phyloP scores from a whole-genome alignment of 2,797 vertebrate species.

The Pampus argenteus region DNA sequence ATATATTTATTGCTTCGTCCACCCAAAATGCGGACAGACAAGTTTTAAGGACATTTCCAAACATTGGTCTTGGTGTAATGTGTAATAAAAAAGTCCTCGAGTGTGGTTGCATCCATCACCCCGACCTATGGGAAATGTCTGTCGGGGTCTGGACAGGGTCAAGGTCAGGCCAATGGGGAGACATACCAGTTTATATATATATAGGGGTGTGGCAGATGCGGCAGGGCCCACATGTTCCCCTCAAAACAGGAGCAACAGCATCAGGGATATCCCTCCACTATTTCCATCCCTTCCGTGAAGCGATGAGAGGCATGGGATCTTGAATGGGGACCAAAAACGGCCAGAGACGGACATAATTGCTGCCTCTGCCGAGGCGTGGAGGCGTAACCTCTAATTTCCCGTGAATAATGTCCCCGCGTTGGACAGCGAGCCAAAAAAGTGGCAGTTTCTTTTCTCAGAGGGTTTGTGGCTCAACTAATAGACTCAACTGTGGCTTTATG shows the following conservation, averaged over 20 bases:
- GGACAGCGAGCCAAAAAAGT: slow-evolving; percentile 73
- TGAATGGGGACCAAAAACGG: slow-evolving; percentile 68
- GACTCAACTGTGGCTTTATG: slow-evolving; percentile 75
- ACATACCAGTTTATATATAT: slow-evolving; percentile 41
- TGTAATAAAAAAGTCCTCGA: slow-evolving; percentile 55
- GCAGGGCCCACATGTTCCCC: slow-evolving; percentile 32
- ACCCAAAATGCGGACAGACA: slow-evolving; percentile 58
- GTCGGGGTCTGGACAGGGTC: slow-evolving; percentile 44
- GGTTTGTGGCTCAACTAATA: slow-evolving; percentile 80
- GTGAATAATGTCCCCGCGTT: slow-evolving; percentile 80
- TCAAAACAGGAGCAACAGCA: slow-evolving; percentile 60
- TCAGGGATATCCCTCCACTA: slow-evolving; percentile 67
- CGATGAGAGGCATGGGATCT: slow-evolving; percentile 59
- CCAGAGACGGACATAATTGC: slow-evolving; percentile 75
- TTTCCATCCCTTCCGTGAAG: slow-evolving; percentile 57
- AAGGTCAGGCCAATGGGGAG: slow-evolving; percentile 63
- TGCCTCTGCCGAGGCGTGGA: slow-evolving; percentile 71
- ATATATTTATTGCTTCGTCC: slow-evolving; percentile 56
- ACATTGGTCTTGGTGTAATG: slow-evolving; percentile 45
- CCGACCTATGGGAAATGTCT: slow-evolving; percentile 49
- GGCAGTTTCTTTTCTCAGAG: slow-evolving; percentile 81
- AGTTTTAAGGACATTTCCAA: slow-evolving; percentile 56
- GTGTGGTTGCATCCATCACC: slow-evolving; percentile 61
- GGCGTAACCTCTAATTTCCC: slow-evolving; percentile 82
- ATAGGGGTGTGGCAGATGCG: slow-evolving; percentile 57